Base-by-base conservation (phyloP, 2,113 vertebrate genomes). In the Trochalopteron elliotii region DNA sequence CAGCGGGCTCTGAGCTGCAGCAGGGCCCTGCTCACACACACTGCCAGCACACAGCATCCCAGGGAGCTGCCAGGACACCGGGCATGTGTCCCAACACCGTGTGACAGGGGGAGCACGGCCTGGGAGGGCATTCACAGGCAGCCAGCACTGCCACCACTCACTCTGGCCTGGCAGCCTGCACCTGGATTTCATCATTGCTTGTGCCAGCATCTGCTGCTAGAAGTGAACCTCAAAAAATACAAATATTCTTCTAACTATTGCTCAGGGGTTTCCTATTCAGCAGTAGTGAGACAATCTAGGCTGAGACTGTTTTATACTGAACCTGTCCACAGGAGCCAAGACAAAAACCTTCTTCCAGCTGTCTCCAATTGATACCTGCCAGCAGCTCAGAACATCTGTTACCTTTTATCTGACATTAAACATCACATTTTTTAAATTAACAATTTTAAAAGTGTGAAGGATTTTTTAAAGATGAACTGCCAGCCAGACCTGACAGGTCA, bases 61-160 rank as follows among this genome's bases (percentile, higher is more conserved):
- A 42, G 40, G 12, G 2, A 1, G 52, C 28, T 11, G 23, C 55
- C 88, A 11, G 44, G 10, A 23, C 60, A 27, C 15, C 8, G 1
- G 5, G 50, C n/a, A 2, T 2, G 1, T 3, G 53, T 40, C 74
- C 37, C 89, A 9, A 1, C 1, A 0, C 22, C 20, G 1, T 3
- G 6, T 17, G 72, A 20, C 25, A 9, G 2, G 8, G 22, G 6
- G 23, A 37, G 61, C 55, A 11, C 27, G 13, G 64, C 33, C 59
- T 16, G 44, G 27, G 30, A 69, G 37, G 64, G 33, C 15, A 4
- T 3, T 28, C 10, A 22, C 42, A 12, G 47, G 45, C 68, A 76
- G 52, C 74, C 74, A 44, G 57, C 68, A 65, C 12, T 2, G 33
- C 27, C 25, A 24, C 50, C 2, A 1, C 64, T 68, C 53, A 39